Conservation (phyloP, 2,888 invertebrate genomes). For the Noctua janthina region DNA sequence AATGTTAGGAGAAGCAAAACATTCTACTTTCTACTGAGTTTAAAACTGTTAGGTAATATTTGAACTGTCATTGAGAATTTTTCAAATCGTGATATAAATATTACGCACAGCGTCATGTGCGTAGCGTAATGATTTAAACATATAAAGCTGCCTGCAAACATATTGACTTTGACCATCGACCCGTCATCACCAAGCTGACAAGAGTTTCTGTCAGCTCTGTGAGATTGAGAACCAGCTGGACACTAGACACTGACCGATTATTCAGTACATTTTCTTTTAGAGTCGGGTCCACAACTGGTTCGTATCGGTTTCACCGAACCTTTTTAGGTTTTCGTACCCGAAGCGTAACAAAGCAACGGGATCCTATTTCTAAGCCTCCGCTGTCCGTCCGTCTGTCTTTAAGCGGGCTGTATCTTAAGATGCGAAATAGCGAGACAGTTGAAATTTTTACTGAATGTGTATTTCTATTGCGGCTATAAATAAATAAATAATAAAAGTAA, state of each 20-base stretch:
- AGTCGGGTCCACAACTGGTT: too few relatives aligned
- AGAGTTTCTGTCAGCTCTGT: neutral
- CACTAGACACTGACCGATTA: neutral
- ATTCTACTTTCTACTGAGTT: constrained; percentile 42
- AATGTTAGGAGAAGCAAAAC: constrained; percentile 41
- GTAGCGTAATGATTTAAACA: constrained; percentile 19
- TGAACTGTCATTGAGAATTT: constrained; percentile 12
- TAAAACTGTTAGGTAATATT: constrained; percentile 30
- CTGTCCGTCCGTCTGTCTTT: too few relatives aligned
- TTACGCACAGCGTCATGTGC: constrained; percentile 9
- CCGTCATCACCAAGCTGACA: neutral
- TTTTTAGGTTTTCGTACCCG: too few relatives aligned
- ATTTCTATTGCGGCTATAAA: too few relatives aligned
- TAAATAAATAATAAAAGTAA: too few relatives aligned
- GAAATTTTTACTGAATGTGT: too few relatives aligned
- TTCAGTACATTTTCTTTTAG: too few relatives aligned
- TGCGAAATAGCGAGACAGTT: too few relatives aligned
- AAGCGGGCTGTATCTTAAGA: too few relatives aligned
- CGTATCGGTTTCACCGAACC: too few relatives aligned
- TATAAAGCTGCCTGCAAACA: constrained; percentile 27
- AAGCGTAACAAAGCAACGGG: too few relatives aligned
- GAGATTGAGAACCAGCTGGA: neutral
- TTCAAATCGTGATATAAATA: constrained; percentile 20
- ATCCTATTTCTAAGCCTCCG: too few relatives aligned
- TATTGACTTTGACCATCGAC: neutral